Base-by-base conservation (phyloP, 2,797 vertebrate genomes). In the Alectoris magna region DNA sequence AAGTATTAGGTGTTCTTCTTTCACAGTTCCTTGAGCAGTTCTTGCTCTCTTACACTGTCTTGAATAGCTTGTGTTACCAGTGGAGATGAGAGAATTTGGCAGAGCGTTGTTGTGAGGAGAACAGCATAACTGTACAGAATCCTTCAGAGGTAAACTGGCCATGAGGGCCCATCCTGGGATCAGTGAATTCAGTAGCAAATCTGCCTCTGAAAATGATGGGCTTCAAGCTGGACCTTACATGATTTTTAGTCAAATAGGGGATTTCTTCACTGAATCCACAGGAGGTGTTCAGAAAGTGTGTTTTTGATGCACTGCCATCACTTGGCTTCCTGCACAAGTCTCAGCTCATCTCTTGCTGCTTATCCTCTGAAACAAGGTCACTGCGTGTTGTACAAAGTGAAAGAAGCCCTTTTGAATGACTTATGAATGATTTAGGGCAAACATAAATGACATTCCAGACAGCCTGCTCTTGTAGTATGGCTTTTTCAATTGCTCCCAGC, bases 31-130 rank as follows among this genome's bases (percentile, higher is more conserved):
- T 66, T 27, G n/a, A 18, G 39, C 31, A 12, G 2, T 46, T 5
- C 21, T 91, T 14, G 22, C 2, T 14, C 2, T 2, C 31, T 83
- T 26, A 11, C 0, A 4, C 26, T 39, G 8, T 38, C 18, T 55
- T 70, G 55, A 66, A 34, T 38, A 41, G 71, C 10, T 53, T 68
- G 44, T 60, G 7, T 56, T 34, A 14, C 34, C 5, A 11, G 1
- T 34, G 55, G 18, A 72, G 17, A 17, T 14, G 7, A 83, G 23
- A 53, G 9, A 56, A n/a, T 14, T 74, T 44, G 11, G 4, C 10
- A 8, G 16, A 23, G 23, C n/a, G 41, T 66, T 13, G 23, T 75
- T 55, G 14, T 23, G 49, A 26, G 10, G 10, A 78, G 21, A 67
- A 36, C 11, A 77, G n/a, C 3, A 0, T 24, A 48, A 31, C 3